A percentile compares a stretch with the other conserved stretches of the same genome.
Conservation (phyloP, 1,140 invertebrate species). For the Leptinotarsa defecta region DNA sequence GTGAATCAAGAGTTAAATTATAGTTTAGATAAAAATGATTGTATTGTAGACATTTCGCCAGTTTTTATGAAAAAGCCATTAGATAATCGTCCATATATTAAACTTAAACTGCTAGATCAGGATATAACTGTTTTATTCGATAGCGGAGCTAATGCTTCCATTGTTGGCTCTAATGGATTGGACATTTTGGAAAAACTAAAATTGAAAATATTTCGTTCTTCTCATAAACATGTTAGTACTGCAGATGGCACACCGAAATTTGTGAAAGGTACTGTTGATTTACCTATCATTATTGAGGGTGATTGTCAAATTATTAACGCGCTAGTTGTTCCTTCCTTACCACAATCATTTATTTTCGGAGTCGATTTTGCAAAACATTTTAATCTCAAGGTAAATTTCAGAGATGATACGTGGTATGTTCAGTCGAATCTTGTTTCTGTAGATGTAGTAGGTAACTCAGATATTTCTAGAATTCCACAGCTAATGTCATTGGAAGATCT, state of each 20-base stretch:
- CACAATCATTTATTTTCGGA: too few relatives aligned
- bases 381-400: too few relatives aligned
- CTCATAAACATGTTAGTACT: background rate
- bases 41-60: background rate
- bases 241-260: constrained; percentile 12
- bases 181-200: constrained; percentile 17
- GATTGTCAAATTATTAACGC: background rate
- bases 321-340: too few relatives aligned
- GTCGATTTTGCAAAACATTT: too few relatives aligned
- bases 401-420: too few relatives aligned
- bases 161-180: constrained; percentile 14
- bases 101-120: background rate
- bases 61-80: constrained; percentile 5
- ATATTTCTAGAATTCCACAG: too few relatives aligned
- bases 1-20: too few relatives aligned
- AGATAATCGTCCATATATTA: background rate
- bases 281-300: constrained; percentile 8
- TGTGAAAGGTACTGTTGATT: constrained; percentile 2
- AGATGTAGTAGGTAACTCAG: too few relatives aligned
- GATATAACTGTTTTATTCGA: constrained; percentile 20
- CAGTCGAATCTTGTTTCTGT: too few relatives aligned
- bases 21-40: background rate
- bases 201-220: background rate
- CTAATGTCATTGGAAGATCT: too few relatives aligned
- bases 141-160: constrained; percentile 18